phyloP scores from a whole-genome alignment of 2,113 vertebrate genomes.

The Trogon surrucura region DNA sequence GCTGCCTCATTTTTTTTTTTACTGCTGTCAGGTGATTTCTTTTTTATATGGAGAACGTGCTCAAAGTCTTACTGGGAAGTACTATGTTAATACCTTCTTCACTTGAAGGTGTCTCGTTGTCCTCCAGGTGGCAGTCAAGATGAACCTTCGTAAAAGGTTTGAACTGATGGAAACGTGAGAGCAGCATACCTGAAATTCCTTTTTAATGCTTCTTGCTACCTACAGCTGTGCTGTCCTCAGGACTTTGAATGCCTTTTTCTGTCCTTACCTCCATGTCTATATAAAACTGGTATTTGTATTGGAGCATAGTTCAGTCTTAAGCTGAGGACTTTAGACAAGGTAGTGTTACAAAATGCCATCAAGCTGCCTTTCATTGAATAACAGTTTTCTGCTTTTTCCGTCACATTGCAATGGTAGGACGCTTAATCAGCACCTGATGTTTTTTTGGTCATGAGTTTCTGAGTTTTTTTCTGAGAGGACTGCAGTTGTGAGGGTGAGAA shows the following conservation, averaged over 20 bases:
- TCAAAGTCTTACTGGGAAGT: background rate
- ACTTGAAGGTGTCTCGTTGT: background rate
- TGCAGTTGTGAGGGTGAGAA: background rate
- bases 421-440: background rate
- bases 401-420: background rate
- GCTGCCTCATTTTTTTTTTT: background rate
- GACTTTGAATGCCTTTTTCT: background rate
- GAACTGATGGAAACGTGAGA: background rate
- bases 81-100: background rate
- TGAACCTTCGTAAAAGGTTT: background rate
- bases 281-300: background rate
- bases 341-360: background rate
- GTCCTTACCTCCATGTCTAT: background rate
- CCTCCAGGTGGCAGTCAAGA: background rate
- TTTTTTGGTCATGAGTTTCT: too few relatives aligned
- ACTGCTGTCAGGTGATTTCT: background rate
- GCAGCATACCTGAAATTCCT: accelerated
- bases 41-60: background rate
- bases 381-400: background rate
- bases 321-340: background rate
- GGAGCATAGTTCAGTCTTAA: background rate
- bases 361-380: background rate
- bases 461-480: background rate
- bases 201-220: background rate
- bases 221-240: background rate